phyloP scores from a whole-genome alignment of 2,113 vertebrate species.

The Phodopus roborovskii region DNA sequence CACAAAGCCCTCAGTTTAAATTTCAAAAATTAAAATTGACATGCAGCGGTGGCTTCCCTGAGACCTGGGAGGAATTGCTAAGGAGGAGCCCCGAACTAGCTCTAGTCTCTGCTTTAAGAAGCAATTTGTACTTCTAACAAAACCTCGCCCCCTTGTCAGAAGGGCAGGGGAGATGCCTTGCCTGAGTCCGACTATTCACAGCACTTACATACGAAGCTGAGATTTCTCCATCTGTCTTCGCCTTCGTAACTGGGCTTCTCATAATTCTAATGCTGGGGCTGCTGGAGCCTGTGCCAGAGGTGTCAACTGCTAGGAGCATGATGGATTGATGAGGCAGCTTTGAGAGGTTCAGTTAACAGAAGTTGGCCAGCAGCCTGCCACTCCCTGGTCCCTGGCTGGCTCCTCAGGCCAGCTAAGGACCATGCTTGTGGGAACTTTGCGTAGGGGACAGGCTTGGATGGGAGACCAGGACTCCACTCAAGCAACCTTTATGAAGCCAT shows the following conservation, averaged over 20 bases:
- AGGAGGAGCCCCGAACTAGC: conserved; percentile 85
- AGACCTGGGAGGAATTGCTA: conserved; percentile 86
- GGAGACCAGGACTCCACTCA: background rate
- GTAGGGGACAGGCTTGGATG: conserved; percentile 2
- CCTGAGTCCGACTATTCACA: conserved; percentile 86
- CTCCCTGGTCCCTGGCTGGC: conserved; percentile 81
- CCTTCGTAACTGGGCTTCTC: conserved; percentile 75
- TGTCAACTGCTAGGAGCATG: conserved; percentile 88
- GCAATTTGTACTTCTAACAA: conserved; percentile 91
- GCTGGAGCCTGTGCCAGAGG: conserved; percentile 85
- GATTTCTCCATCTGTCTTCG: conserved; percentile 90
- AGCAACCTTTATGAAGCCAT: background rate
- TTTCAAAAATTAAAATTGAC: conserved; percentile 93
- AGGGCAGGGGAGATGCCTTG: conserved; percentile 87
- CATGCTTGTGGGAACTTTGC: conserved; percentile 81
- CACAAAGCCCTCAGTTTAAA: conserved; percentile 89
- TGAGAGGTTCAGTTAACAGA: conserved; percentile 71
- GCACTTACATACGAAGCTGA: conserved; percentile 89
- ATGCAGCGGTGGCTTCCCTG: conserved; percentile 86
- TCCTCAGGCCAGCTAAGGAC: conserved; percentile 77
- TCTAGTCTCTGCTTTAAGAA: conserved; percentile 90
- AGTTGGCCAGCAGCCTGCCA: conserved; percentile 80
- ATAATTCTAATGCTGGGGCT: conserved; percentile 86
- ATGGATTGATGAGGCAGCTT: conserved; percentile 89
- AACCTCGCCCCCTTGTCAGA: conserved; percentile 86